Percentiles rank a stretch among this genome's conserved stretches.
Evolutionary conservation across 2,888 invertebrate genomes (phyloP).

Genomic region (Nycteola revayana): DNA sequence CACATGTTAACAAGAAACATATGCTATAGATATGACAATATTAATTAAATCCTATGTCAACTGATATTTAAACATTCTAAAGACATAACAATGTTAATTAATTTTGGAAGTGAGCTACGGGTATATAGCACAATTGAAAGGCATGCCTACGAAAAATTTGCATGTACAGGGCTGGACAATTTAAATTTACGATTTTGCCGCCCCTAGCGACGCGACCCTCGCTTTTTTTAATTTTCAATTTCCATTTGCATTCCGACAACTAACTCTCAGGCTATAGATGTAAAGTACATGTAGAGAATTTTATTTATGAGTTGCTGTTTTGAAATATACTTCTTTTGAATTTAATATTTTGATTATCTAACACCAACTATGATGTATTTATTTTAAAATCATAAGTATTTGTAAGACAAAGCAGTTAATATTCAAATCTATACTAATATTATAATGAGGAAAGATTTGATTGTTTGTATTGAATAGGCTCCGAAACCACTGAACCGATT

Average conservation of each 20-base stretch:
- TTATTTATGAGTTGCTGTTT: slow-evolving; percentile 34
- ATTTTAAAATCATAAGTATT: too few species aligned
- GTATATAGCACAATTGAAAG: slow-evolving; percentile 58
- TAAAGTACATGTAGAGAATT: slow-evolving; percentile 26
- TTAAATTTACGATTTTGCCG: slow-evolving; percentile 78
- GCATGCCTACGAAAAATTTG: slow-evolving; percentile 69
- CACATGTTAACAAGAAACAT: too few species aligned
- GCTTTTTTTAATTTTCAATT: slow-evolving; percentile 81
- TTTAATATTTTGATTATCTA: too few species aligned
- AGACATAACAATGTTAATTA: slow-evolving; percentile 28
- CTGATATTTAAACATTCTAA: too few species aligned
- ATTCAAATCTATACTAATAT: too few species aligned
- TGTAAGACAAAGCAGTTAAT: too few species aligned
- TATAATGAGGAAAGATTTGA: too few species aligned
- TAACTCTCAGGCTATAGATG: slow-evolving; percentile 44
- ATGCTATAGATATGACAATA: slow-evolving; percentile 1
- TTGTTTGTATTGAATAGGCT: too few species aligned
- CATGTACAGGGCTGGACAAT: slow-evolving; percentile 78
- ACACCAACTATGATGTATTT: too few species aligned
- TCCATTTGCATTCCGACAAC: slow-evolving; percentile 75
- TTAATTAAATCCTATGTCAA: slow-evolving; percentile 10
- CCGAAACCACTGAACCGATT: too few species aligned
- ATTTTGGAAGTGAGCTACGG: slow-evolving; percentile 28
- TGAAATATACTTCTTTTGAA: too few species aligned
- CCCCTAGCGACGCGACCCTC: slow-evolving; percentile 70